phyloP scores from a whole-genome alignment of 2,113 vertebrate species.

The Porphyrio hochstetteri region DNA sequence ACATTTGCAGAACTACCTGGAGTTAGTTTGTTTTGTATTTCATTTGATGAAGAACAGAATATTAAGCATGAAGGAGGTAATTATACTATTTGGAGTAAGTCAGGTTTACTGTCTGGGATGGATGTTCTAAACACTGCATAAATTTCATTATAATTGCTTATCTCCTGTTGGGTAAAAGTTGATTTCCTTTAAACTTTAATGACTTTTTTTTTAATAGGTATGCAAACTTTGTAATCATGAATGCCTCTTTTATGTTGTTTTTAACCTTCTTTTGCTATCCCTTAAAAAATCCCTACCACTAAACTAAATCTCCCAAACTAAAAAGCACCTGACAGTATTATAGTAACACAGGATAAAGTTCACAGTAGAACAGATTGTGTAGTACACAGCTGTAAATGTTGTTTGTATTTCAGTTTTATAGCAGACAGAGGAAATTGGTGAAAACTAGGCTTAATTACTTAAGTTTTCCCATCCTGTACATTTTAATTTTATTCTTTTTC shows the following conservation, averaged over 20 bases:
- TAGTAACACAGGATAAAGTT: neutral
- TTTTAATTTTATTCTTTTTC: neutral
- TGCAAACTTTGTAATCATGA: neutral
- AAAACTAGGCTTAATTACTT: neutral
- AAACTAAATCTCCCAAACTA: neutral
- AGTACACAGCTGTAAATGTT: neutral
- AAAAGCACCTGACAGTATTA: neutral
- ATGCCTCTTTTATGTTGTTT: conserved; percentile 20
- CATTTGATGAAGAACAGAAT: conserved; percentile 53
- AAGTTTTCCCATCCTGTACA: neutral
- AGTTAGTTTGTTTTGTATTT: conserved; percentile 39
- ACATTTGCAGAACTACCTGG: conserved; percentile 48
- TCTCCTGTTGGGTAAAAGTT: conserved; percentile 50
- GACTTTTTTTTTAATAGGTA: neutral
- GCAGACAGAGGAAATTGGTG: neutral
- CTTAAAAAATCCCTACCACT: neutral
- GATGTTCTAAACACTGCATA: conserved; percentile 48
- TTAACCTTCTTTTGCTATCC: neutral
- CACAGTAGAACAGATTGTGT: neutral
- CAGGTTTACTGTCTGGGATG: conserved; percentile 51
- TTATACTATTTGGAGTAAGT: conserved; percentile 55
- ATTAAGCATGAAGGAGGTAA: conserved; percentile 54
- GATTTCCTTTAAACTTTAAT: conserved; percentile 33
- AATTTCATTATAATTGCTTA: conserved; percentile 46
- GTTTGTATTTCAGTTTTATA: neutral